Conservation (phyloP, 2,113 vertebrate genomes). For the Riparia riparia region DNA sequence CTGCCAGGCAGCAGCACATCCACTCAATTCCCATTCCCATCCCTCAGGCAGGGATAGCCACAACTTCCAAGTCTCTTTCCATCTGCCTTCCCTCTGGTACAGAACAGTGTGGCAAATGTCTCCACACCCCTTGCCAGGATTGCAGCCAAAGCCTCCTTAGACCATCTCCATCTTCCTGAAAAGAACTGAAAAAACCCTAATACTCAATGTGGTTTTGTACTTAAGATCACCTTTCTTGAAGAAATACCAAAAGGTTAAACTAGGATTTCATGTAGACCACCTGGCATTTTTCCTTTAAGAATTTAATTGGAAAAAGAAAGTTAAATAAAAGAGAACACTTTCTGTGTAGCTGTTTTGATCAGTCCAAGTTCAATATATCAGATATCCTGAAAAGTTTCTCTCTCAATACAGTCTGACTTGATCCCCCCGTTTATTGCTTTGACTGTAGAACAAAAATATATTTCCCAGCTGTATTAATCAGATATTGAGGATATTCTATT, state of each 20-base stretch:
- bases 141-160: not conserved
- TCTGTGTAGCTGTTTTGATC: not conserved
- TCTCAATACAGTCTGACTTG: not conserved
- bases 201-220: not conserved
- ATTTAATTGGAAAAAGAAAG: not conserved
- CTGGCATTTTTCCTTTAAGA: not conserved
- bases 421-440: not conserved
- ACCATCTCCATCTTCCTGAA: not conserved
- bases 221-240: not conserved
- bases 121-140: not conserved
- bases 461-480: constrained; percentile 27
- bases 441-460: not conserved
- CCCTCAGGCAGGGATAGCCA: not conserved
- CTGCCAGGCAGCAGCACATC: not conserved
- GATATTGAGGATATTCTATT: not conserved
- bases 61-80: not conserved
- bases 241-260: not conserved
- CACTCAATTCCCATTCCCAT: not conserved
- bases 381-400: not conserved
- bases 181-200: fast-evolving
- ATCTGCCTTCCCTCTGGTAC: not conserved
- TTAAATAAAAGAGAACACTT: not conserved
- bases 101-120: not conserved
- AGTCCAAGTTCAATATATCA: not conserved
- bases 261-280: not conserved